Evolutionary conservation across 2,888 invertebrate species (phyloP).

Genomic region (Latheticus oryzae): DNA sequence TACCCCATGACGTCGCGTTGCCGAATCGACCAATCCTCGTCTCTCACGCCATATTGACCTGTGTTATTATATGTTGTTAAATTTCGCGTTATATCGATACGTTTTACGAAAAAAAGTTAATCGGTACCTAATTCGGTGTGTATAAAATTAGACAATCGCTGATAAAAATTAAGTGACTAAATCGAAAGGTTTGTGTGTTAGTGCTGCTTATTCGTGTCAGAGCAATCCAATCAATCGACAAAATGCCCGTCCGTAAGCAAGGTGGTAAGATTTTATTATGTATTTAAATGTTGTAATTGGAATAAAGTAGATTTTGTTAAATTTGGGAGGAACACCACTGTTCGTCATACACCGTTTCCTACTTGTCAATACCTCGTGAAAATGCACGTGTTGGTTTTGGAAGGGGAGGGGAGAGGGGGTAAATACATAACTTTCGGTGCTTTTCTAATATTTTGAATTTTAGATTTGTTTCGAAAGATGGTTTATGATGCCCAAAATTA

Average conservation of each 20-base stretch:
- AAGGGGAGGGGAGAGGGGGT: conserved; percentile 1
- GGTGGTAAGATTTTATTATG: conserved; percentile 68
- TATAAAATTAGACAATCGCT: conserved; percentile 2
- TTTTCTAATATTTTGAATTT: too few relatives aligned
- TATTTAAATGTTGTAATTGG: too few relatives aligned
- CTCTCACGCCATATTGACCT: conserved; percentile 55
- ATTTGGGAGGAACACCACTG: conserved; percentile 19
- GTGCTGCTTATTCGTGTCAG: conserved; percentile 1
- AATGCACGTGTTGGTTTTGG: conserved; percentile 38
- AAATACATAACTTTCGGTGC: too few relatives aligned
- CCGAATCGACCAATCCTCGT: conserved; percentile 74
- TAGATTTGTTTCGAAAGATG: too few relatives aligned
- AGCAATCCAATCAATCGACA: conserved; percentile 43
- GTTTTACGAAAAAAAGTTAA: too few relatives aligned
- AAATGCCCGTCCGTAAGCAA: conserved; percentile 83
- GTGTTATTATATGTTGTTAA: conserved; percentile 35
- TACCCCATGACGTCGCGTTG: conserved; percentile 70
- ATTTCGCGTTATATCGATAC: conserved; percentile 32
- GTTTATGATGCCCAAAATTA: too few relatives aligned
- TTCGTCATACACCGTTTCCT: conserved; percentile 3
- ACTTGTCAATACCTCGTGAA: conserved; percentile 50
- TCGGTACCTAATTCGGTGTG: conserved; percentile 13
- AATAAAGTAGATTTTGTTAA: too few relatives aligned
- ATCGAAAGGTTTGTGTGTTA: conserved; percentile 10
- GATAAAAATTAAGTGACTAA: conserved; percentile 6